Evolutionary conservation across 2,888 invertebrate genomes (phyloP).

Genomic region (Agelastica alni): DNA sequence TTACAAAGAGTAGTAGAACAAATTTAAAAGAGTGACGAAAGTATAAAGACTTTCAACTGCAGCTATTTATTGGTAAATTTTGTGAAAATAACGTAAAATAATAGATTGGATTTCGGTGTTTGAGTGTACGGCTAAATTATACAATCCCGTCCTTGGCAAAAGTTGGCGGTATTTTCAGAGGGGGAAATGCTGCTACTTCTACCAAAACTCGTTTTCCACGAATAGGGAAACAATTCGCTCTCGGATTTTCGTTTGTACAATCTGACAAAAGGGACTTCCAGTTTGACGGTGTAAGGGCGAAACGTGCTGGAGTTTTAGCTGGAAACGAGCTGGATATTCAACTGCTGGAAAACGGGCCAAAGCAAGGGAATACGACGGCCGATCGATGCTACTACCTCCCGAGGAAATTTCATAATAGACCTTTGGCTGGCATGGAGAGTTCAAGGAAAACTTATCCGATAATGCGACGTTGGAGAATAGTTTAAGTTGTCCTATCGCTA

Average conservation of each 20-base stretch:
- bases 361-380: slow-evolving; percentile 1
- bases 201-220: slow-evolving; percentile 7
- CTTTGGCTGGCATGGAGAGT: too few relatives aligned
- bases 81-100: too few relatives aligned
- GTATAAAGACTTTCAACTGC: too few relatives aligned
- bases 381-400: background rate
- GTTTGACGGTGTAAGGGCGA: background rate
- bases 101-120: too few relatives aligned
- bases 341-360: slow-evolving; percentile 2
- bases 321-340: slow-evolving; percentile 1
- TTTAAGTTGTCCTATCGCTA: too few relatives aligned
- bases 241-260: slow-evolving; percentile 12
- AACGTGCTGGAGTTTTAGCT: slow-evolving; percentile 4
- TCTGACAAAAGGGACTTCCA: slow-evolving; percentile 14
- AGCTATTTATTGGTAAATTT: too few relatives aligned
- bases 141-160: background rate
- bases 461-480: too few relatives aligned
- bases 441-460: too few relatives aligned
- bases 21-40: too few relatives aligned
- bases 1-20: too few relatives aligned
- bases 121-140: too few relatives aligned
- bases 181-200: slow-evolving; percentile 7
- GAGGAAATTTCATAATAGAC: background rate
- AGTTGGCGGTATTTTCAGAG: slow-evolving; percentile 8
- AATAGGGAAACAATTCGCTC: background rate